Base-by-base conservation (phyloP, 2,888 invertebrate genomes). In the Timema cristinae region DNA sequence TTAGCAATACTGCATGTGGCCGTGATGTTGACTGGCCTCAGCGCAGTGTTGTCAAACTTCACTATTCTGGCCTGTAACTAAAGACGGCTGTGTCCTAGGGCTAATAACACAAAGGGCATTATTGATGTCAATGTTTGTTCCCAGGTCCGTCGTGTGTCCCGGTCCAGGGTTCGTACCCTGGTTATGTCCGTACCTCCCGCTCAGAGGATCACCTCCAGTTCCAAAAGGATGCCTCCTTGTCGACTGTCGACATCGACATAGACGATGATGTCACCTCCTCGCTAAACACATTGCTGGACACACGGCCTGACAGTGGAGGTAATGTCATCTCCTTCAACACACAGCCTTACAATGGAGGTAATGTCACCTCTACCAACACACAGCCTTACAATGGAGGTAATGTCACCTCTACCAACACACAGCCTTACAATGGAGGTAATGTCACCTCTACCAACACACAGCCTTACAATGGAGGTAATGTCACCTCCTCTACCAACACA, bases 201-300 rank as follows among this genome's bases (percentile, higher is more conserved):
- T 95, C 94, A 11, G 97, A 97, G 84, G 95, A 96, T 83, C 95
- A 95, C 81, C 84, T 97, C 76, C 94, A 94, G 84, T 87, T 89
- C 79, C 90, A 92, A 85, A 90, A 91, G 83, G 90, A 91, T 81
- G 89, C 88, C 63, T 88, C 88, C 51, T 89, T 94, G 83, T 92
- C 92, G 79, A 90, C 94, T 75, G 94, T 95, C 76, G 93, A 93
- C 77, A 94, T 94, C 79, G 95, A 96, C 79, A 91, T 95, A 81
- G 96, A 95, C 81, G 96, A 96, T 82, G 94, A 95, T 82, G 91
- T 95, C 80, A 95, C 95, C 80, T 95, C 95, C 81, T 96, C 96
- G 75, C 86, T 97, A 75, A 95, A 97, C 84, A 95, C 95, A 74
- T 85, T 96, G 73, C 85, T 95, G 76, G 95, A 95, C 84, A 94